A percentile compares a stretch with the other conserved stretches of the same genome.
These are phyloP conservation scores for Drosophila bunnanda DNA, from an alignment of 2,888 invertebrate species.

Conservation along the genomic window DNA sequence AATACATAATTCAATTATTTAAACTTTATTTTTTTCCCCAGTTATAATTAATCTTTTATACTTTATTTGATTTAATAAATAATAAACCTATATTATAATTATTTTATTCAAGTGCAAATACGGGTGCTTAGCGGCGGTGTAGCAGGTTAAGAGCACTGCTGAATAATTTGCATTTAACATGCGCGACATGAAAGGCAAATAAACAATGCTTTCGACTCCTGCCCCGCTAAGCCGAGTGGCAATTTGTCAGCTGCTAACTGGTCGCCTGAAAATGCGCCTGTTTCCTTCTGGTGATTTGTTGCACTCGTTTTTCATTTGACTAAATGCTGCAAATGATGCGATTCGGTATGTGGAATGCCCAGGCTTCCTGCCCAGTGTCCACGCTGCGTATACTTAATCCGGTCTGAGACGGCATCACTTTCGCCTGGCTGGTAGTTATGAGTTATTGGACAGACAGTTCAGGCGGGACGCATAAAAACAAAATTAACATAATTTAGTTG, in stretches of 20 bases:
- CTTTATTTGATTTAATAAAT: neutral
- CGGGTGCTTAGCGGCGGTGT: constrained; percentile 20
- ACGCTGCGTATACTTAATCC: constrained; percentile 46
- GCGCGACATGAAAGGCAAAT: constrained; percentile 78
- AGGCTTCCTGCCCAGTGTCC: constrained; percentile 45
- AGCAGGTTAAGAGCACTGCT: constrained; percentile 60
- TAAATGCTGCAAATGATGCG: constrained; percentile 77
- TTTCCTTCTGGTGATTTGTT: constrained; percentile 75
- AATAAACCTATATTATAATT: neutral
- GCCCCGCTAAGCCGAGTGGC: constrained; percentile 62
- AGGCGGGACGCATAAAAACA: constrained; percentile 19
- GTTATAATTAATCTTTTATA: neutral
- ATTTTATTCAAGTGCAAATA: constrained; percentile 6
- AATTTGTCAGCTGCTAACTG: constrained; percentile 80
- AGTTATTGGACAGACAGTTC: constrained; percentile 37
- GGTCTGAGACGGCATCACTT: constrained; percentile 46
- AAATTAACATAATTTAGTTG: constrained; percentile 74
- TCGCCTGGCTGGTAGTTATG: constrained; percentile 58
- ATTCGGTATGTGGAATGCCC: constrained; percentile 64
- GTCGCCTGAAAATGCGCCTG: constrained; percentile 60
- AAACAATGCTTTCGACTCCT: constrained; percentile 66
- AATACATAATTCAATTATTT: too few species aligned
- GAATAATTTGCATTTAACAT: constrained; percentile 81
- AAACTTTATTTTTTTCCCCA: too few species aligned
- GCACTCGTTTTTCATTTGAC: constrained; percentile 75